Evolutionary conservation across 92 coral and sea anemone genomes (phyloP), one percentile per base, ranked within the genome.

Genomic region (Muricea muricata): DNA sequence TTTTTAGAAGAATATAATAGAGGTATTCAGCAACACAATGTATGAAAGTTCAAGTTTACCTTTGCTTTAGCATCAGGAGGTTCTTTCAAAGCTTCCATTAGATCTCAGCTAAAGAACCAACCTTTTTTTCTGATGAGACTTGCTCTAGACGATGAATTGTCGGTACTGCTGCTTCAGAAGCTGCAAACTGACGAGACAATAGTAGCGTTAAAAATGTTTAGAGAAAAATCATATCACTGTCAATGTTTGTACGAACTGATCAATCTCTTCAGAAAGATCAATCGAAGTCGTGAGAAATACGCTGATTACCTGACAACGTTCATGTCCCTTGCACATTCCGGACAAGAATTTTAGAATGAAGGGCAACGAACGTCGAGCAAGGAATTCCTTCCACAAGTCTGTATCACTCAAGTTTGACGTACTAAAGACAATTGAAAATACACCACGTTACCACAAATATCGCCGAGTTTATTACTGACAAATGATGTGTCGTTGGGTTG

Each of bases 281-380:
- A n/a, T n/a, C n/a, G n/a, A 37, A 37, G 42, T 37, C 42, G 9
- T 37, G 9, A 45, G 15, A 1, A 45, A 45, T 1, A 11, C 30
- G 45, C 20, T 52, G 13, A 57, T 30, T 69, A 96, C 99, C 92
- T 96, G 99, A 29, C 95, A 93, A 41, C 87, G 88, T 11, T 67
- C 80, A 67, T 96, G 93, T 24, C 97, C 99, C 75, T 92, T 93
- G 70, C 99, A 96, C 80, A 96, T 91, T 7, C 99, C 99, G 72
- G 91, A 93, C 88, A 96, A 77, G 69, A 96, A 86, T 73, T 97
- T 89, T 17, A 96, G 82, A 55, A 96, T 97, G 55, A 93, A 96
- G n/a, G 99, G 99, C 10, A 96, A 90, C 8, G 99, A 96, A 3
- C 96, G 95, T 1, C 99, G 96, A 7, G 99, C 93, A 73, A 96